Evolutionary conservation across 2,113 vertebrate species (phyloP).

Genomic region (Grantiella picta): DNA sequence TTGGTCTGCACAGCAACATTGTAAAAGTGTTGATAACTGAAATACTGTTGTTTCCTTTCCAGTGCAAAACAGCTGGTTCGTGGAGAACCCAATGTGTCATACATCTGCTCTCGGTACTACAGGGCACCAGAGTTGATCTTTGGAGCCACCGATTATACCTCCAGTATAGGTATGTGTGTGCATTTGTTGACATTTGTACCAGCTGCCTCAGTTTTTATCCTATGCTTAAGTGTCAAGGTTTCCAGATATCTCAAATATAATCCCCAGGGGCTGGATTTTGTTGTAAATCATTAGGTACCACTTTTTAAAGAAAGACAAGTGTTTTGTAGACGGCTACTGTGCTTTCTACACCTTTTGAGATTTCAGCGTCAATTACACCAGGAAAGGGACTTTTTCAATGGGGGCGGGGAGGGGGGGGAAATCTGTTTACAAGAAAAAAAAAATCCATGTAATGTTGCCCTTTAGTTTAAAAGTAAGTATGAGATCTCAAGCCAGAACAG

Average conservation of each 20-base stretch:
- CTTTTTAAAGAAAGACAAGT: not conserved
- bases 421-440: not conserved
- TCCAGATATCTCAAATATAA: not conserved
- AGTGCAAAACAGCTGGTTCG: constrained; percentile 99
- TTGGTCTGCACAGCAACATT: not conserved
- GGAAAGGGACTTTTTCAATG: not conserved
- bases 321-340: not conserved
- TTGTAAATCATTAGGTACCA: not conserved
- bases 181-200: not conserved
- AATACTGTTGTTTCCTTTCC: constrained; percentile 13
- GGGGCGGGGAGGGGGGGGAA: not conserved
- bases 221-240: not conserved
- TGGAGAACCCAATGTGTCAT: constrained; percentile 97
- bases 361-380: not conserved
- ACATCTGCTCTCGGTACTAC: constrained; percentile 99
- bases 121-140: constrained; percentile 99
- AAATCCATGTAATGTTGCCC: not conserved
- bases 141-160: constrained; percentile 99
- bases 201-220: not conserved
- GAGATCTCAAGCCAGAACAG: not conserved
- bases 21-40: not conserved
- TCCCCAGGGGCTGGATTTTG: not conserved
- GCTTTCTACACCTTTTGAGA: not conserved
- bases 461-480: not conserved
- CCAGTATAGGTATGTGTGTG: constrained; percentile 90